Percentiles rank a stretch among this genome's conserved stretches.
These are phyloP conservation scores for Ectropis crepuscularia DNA, from an alignment of 2,888 invertebrate genomes.

Conservation along the genomic window DNA sequence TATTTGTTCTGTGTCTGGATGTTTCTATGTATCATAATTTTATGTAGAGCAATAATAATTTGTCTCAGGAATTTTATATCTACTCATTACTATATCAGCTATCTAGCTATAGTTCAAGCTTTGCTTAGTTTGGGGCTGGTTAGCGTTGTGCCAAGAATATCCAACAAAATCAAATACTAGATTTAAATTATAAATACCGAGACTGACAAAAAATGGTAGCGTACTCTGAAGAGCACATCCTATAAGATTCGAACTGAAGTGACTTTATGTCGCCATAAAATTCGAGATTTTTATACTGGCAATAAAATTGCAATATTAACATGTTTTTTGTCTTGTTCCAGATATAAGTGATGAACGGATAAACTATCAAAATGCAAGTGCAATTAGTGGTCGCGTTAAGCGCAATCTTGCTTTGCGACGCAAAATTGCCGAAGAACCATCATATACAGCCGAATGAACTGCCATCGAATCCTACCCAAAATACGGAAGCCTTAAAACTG, in stretches of 20 bases:
- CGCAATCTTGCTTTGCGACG: conserved; percentile 72
- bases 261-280: conserved; percentile 32
- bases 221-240: background rate
- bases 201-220: background rate
- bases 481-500: conserved; percentile 60
- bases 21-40: too few species aligned
- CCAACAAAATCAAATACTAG: too few species aligned
- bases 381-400: conserved; percentile 69
- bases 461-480: conserved; percentile 64
- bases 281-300: conserved; percentile 26
- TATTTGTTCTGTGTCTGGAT: too few species aligned
- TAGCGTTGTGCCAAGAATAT: too few species aligned
- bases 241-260: conserved; percentile 25
- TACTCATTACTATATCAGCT: too few species aligned
- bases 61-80: too few species aligned
- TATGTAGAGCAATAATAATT: too few species aligned
- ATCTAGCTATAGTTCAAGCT: too few species aligned
- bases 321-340: conserved; percentile 63
- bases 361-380: conserved; percentile 65
- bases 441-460: conserved; percentile 65
- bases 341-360: conserved; percentile 67
- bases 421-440: conserved; percentile 71
- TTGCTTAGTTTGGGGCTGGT: too few species aligned
- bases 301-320: conserved; percentile 28
- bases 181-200: too few species aligned